Evolutionary conservation across 2,888 invertebrate species (phyloP), one percentile per base, ranked within the genome.

Genomic region (Linnaemya vulpina): DNA sequence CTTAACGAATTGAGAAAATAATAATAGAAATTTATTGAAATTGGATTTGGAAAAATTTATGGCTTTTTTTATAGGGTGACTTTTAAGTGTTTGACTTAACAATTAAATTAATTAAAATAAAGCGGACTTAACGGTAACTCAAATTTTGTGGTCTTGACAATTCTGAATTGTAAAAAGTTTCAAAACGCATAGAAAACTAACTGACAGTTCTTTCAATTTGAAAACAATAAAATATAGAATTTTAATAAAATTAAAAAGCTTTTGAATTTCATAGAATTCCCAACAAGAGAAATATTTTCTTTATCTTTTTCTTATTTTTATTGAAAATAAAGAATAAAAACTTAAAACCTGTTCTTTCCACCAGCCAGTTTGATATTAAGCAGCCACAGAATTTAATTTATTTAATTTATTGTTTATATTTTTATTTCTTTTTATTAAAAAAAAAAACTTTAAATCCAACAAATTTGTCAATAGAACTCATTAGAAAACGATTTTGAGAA

Each of bases 381-480:
- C 5, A n/a, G 46, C n/a, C 17, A 15, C 51, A 40, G 22, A 25
- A 40, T 43, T 10, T 35, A 40, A 55, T 30, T 30, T 30, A 30
- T 30, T 30, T 30, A 25, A 25, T 55, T 15, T 38, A 53, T 63
- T 40, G 1, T 51, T 35, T 15, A 46, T 22, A 22, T 49, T 35
- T 46, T 13, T 11, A 22, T 15, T 62, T 73, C n/a, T n/a, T 60
- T 15, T 25, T 9, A 22, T 17, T 17, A 35, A n/a, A 35, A 60
- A 60, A 46, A 13, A 70, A 11, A 3, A 3, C 17, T 55, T 5
- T 43, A 38, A n/a, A 55, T 10, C 8, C 1, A 40, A 55, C 25
- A 17, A 63, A 40, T 68, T 60, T 68, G 68, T 77, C 77, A 70
- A 60, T 70, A 15, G 38, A 22, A 62, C 51, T 63, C 9, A 71